phyloP scores from a whole-genome alignment of 2,113 vertebrate genomes.

The Scytalopus superciliaris region DNA sequence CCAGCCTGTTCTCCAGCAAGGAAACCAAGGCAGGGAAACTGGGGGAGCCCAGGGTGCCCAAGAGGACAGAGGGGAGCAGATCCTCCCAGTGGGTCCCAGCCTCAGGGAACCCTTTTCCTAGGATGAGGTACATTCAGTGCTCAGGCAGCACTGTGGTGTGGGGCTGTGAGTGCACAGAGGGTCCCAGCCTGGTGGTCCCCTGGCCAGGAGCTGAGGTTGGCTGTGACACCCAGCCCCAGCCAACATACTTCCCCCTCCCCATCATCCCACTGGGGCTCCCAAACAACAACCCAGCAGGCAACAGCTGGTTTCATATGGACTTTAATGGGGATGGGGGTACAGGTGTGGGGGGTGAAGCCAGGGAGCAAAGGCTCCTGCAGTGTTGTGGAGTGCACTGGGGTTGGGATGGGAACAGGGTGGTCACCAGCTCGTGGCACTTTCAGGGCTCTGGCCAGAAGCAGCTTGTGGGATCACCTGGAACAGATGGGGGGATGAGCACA shows the following conservation, averaged over 20 bases:
- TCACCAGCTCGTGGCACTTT: accelerated
- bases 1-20: background rate
- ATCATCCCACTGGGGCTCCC: accelerated
- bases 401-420: accelerated
- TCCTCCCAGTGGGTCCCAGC: background rate
- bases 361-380: accelerated
- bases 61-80: background rate
- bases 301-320: background rate
- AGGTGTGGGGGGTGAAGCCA: background rate
- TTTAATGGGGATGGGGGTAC: background rate
- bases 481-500: background rate
- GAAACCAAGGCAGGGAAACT: background rate
- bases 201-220: background rate
- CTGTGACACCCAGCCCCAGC: background rate
- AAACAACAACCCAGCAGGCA: background rate
- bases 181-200: background rate
- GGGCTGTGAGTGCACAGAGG: accelerated
- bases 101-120: background rate
- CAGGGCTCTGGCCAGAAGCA: background rate
- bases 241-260: background rate
- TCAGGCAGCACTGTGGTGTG: background rate
- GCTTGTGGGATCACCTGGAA: background rate
- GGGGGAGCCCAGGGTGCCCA: background rate
- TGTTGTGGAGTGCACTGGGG: background rate
- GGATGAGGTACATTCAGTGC: background rate